A percentile compares a stretch with the other conserved stretches of the same genome.
phyloP scores from a whole-genome alignment of 1,140 invertebrate species.

The Dermatophagoides farinae region DNA sequence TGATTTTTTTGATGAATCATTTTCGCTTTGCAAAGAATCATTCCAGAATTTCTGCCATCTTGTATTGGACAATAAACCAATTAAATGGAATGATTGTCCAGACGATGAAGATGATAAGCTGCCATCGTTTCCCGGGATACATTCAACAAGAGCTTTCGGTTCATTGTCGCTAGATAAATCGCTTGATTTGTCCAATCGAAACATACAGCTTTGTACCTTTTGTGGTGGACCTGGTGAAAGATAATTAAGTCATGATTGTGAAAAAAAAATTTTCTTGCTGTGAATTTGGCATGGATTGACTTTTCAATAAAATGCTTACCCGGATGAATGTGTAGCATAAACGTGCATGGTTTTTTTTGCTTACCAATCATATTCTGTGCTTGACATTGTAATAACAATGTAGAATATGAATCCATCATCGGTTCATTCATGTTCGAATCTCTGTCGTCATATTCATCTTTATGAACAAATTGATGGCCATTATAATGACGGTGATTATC shows the following conservation, averaged over 20 bases:
- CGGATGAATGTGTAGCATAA: background rate
- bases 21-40: too few relatives aligned
- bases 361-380: background rate
- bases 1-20: too few relatives aligned
- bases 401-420: background rate
- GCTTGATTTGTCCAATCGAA: background rate
- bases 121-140: background rate
- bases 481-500: background rate
- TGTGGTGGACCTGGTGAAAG: constrained; percentile 4
- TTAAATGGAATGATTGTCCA: constrained; percentile 1
- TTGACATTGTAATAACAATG: background rate
- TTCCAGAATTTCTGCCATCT: too few relatives aligned
- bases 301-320: background rate
- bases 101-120: background rate
- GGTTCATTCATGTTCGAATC: background rate
- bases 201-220: background rate
- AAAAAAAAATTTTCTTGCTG: background rate
- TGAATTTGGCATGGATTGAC: background rate
- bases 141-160: background rate
- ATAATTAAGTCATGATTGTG: background rate
- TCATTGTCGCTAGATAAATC: background rate
- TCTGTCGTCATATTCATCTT: background rate
- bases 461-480: background rate
- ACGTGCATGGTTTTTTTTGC: background rate
- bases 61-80: background rate